Percentiles rank a stretch among this genome's conserved stretches.
Conservation (phyloP, 2,113 vertebrate genomes). For the Embiotoca jacksoni region DNA sequence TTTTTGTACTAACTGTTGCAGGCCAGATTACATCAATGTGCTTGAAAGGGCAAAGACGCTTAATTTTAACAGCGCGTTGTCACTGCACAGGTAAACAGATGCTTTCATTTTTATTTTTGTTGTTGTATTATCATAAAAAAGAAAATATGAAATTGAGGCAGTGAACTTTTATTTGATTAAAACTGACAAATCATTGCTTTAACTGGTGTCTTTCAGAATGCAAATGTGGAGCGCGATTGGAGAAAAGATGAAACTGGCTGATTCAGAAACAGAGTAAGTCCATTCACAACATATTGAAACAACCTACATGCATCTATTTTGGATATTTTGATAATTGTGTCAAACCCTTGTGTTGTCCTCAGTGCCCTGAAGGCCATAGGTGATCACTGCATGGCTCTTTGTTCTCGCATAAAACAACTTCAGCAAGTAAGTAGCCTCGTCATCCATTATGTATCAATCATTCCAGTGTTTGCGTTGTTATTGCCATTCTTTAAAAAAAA, state of each 20-base stretch:
- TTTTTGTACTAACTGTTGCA: conserved; percentile 45
- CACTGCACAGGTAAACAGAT: conserved; percentile 79
- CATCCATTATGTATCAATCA: background rate
- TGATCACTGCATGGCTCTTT: conserved; percentile 71
- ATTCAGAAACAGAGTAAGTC: conserved; percentile 77
- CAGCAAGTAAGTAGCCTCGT: conserved; percentile 66
- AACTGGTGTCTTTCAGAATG: conserved; percentile 76
- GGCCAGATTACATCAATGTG: conserved; percentile 74
- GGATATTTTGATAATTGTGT: background rate
- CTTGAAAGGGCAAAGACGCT: conserved; percentile 76
- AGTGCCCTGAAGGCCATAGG: conserved; percentile 75
- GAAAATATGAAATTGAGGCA: background rate
- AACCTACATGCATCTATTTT: background rate
- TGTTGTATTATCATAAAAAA: background rate
- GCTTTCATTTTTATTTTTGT: background rate
- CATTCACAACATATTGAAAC: background rate
- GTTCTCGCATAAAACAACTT: conserved; percentile 73
- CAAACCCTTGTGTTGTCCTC: background rate
- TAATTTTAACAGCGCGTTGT: conserved; percentile 80
- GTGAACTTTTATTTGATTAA: background rate
- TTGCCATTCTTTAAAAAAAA: too few species aligned
- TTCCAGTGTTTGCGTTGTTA: background rate
- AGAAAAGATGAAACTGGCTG: conserved; percentile 76
- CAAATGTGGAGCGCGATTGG: conserved; percentile 82
- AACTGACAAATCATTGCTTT: background rate